Base-by-base conservation (phyloP, 2,797 vertebrate species). In the Sebastes kiyomatsui region DNA sequence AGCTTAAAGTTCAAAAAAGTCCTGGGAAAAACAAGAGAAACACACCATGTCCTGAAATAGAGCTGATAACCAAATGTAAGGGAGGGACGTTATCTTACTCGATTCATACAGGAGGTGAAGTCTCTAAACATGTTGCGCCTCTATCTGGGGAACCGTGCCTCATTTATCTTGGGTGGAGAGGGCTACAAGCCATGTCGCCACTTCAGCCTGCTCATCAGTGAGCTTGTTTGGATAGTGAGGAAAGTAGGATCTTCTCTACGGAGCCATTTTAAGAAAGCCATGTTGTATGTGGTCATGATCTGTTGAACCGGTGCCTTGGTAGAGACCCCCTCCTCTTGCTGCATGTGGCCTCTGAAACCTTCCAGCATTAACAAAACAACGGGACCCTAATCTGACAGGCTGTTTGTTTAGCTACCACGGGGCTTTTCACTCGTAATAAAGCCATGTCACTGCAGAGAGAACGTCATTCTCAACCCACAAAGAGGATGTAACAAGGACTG, bases 111-210 rank as follows among this genome's bases (percentile, higher is more conserved):
- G 30, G 32, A 46, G 71, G 49, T 38, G 52, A 78, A 49, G 56
- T 71, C 22, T 64, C 32, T 33, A 12, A n/a, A 56, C 70, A 64
- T 33, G 18, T 3, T 65, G 67, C 27, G 30, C 42, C 54, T 89
- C 87, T 92, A 92, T 93, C 91, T 87, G 70, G 59, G 62, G 60
- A 83, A 64, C 67, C 4, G 25, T 77, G 80, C 82, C 84, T 88
- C 85, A 62, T 92, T 94, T 95, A 94, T 94, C 92, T 93, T 88
- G 90, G 90, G 92, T 84, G 89, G 82, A 67, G 79, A 60, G 5
- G 33, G 46, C 54, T 2, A 54, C 79, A 66, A 67, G 77, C 38
- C 67, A 56, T 64, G 79, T 58, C 64, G 67, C 56, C 60, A 64
- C 61, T 77, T 67, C 27, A 54, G 72, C 33, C 66, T 16, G 61